These are phyloP conservation scores for Octonoba sinensis DNA, from an alignment of 2,888 invertebrate species.

Conservation along the genomic window DNA sequence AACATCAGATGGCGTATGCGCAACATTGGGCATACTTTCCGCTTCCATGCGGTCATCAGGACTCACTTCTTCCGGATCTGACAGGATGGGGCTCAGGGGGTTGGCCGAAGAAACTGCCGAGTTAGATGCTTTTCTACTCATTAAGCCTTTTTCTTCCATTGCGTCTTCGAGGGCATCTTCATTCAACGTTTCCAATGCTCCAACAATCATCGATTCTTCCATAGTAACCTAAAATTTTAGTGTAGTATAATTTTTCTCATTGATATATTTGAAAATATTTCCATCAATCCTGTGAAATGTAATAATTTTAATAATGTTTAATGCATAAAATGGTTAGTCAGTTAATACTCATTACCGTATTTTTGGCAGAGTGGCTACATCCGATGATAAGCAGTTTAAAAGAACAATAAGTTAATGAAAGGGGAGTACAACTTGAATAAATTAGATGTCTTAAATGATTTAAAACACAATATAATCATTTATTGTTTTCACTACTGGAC, in stretches of 20 bases:
- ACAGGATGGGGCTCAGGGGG: constrained; percentile 68
- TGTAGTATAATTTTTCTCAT: not conserved
- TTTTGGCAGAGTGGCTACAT: too few species aligned
- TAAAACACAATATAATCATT: too few species aligned
- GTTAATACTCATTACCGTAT: not conserved
- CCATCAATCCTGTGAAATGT: not conserved
- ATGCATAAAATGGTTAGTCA: not conserved
- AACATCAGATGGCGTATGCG: constrained; percentile 49
- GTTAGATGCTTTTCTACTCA: constrained; percentile 32
- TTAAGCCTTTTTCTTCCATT: constrained; percentile 74
- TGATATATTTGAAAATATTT: too few species aligned
- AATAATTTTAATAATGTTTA: not conserved
- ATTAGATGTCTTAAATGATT: too few species aligned
- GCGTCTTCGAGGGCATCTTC: constrained; percentile 95
- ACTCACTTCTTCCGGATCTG: constrained; percentile 67
- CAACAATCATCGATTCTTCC: constrained; percentile 95
- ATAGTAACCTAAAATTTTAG: constrained; percentile 81
- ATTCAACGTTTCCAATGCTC: constrained; percentile 90
- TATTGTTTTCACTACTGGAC: too few species aligned
- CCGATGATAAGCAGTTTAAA: too few species aligned
- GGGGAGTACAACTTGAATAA: too few species aligned
- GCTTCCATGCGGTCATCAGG: constrained; percentile 37
- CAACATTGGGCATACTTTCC: constrained; percentile 42
- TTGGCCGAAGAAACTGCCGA: constrained; percentile 34
- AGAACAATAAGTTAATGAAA: too few species aligned